Percentiles rank a stretch among this genome's conserved stretches.
phyloP scores from a whole-genome alignment of 2,888 invertebrate genomes.

The Andricus curvator region DNA sequence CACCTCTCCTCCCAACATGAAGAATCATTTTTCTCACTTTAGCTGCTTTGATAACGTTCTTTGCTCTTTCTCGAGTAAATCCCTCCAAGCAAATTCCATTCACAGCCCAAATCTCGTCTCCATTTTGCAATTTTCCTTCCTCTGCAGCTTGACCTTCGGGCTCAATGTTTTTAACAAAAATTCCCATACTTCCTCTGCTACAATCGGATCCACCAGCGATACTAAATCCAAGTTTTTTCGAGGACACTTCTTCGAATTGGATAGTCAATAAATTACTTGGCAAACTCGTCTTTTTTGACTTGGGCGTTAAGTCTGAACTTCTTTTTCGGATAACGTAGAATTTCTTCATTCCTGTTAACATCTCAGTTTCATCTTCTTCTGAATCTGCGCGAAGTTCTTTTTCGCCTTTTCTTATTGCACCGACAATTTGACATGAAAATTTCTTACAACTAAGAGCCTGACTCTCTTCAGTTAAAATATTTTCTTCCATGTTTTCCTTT shows the following conservation, averaged over 20 bases:
- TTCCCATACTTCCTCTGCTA: conserved; percentile 82
- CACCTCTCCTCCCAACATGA: conserved; percentile 77
- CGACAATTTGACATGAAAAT: conserved; percentile 60
- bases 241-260: conserved; percentile 80
- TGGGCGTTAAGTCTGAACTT: conserved; percentile 54
- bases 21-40: conserved; percentile 81
- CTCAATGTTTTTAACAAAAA: conserved; percentile 83
- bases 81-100: conserved; percentile 81
- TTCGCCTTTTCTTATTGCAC: conserved; percentile 64
- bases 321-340: conserved; percentile 72
- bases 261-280: conserved; percentile 71
- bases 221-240: conserved; percentile 83
- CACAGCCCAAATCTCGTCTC: conserved; percentile 82
- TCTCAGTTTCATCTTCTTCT: conserved; percentile 49
- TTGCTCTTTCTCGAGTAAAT: conserved; percentile 81
- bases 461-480: not conserved
- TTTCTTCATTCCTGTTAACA: conserved; percentile 78
- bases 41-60: conserved; percentile 81
- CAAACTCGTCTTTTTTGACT: conserved; percentile 61
- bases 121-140: conserved; percentile 81
- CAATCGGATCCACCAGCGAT: conserved; percentile 84
- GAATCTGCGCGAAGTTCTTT: conserved; percentile 57
- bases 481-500: not conserved
- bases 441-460: not conserved
- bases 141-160: conserved; percentile 83